A percentile compares a stretch with the other conserved stretches of the same genome.
phyloP scores from a whole-genome alignment of 2,113 vertebrate species.

The Erpornis zantholeuca region DNA sequence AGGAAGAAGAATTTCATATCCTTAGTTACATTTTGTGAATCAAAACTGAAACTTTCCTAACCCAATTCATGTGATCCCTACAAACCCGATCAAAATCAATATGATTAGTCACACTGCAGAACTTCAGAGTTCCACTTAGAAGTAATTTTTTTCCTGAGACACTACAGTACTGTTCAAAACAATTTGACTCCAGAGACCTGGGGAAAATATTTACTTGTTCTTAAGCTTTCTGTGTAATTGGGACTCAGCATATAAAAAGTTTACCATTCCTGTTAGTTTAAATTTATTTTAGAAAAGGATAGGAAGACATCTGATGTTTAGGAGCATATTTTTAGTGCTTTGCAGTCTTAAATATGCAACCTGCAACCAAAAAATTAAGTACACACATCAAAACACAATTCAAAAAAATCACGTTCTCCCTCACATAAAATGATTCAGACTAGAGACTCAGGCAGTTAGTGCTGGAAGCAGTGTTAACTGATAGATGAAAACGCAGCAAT shows the following conservation, averaged over 20 bases:
- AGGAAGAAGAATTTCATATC: not conserved
- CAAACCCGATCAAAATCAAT: slow-evolving; percentile 10
- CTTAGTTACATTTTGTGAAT: not conserved
- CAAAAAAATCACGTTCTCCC: not conserved
- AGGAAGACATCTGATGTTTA: not conserved
- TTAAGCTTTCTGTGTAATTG: not conserved
- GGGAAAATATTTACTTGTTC: not conserved
- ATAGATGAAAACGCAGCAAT: not conserved
- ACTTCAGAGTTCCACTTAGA: not conserved
- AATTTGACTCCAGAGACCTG: not conserved
- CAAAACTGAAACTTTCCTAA: slow-evolving; percentile 16
- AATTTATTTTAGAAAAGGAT: not conserved
- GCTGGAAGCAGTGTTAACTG: slow-evolving; percentile 20
- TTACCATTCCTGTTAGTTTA: not conserved
- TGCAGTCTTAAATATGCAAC: slow-evolving; percentile 6
- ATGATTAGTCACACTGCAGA: slow-evolving; percentile 56
- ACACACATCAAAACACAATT: slow-evolving; percentile 27
- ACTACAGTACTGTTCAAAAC: not conserved
- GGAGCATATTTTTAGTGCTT: not conserved
- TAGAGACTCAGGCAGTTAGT: slow-evolving; percentile 22
- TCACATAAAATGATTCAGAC: not conserved
- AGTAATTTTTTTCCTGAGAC: not conserved
- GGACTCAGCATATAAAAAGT: not conserved
- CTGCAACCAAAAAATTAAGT: slow-evolving; percentile 22
- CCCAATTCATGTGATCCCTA: not conserved